Conservation (phyloP, 2,888 invertebrate genomes). For the Pardosa pseudoannulata region DNA sequence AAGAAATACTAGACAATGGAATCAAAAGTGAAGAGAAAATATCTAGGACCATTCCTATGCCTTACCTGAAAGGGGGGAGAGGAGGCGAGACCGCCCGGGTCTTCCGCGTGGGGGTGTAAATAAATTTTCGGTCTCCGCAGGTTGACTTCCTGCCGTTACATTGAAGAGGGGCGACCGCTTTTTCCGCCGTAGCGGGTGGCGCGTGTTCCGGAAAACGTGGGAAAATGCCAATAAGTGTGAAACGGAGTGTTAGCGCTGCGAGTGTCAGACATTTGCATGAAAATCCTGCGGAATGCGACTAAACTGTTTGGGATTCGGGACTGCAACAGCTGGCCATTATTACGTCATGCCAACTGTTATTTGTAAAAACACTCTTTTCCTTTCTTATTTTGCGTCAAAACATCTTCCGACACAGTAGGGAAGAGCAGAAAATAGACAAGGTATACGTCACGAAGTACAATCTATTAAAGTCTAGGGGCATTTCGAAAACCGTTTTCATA, state of each 20-base stretch:
- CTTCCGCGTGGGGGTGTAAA: constrained; percentile 12
- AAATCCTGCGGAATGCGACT: constrained; percentile 32
- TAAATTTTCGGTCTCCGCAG: constrained; percentile 33
- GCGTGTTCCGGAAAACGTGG: not conserved
- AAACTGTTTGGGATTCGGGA: not conserved
- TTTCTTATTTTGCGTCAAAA: too few species aligned
- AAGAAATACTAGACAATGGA: not conserved
- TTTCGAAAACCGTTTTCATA: too few species aligned
- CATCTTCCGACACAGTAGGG: too few species aligned
- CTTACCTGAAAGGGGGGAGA: too few species aligned
- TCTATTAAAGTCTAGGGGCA: too few species aligned
- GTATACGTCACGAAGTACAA: too few species aligned
- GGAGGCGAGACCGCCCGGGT: constrained; percentile 14
- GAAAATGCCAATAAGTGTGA: constrained; percentile 21
- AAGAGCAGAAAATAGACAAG: too few species aligned
- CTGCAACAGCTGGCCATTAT: too few species aligned
- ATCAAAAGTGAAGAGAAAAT: constrained; percentile 23
- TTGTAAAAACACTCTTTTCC: too few species aligned
- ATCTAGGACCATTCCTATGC: not conserved
- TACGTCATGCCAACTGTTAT: not conserved
- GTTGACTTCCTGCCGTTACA: constrained; percentile 35
- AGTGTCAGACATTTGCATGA: constrained; percentile 35
- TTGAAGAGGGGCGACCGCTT: not conserved
- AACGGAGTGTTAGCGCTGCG: not conserved
- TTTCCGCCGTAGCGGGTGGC: constrained; percentile 22